Percentiles rank a stretch among this genome's conserved stretches.
phyloP scores from a whole-genome alignment of 2,888 invertebrate species.

The Trisateles emortualis region DNA sequence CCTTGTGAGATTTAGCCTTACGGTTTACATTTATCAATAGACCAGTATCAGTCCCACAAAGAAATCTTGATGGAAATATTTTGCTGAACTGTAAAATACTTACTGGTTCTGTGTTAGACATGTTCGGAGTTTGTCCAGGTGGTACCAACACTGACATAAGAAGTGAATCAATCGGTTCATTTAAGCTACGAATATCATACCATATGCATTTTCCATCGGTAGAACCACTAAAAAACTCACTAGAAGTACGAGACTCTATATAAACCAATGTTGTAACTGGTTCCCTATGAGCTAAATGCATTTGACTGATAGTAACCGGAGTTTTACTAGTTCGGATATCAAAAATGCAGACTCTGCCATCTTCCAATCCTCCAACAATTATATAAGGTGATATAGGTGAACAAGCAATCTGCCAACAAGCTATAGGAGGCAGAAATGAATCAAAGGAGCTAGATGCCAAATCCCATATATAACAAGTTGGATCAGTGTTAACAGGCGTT shows the following conservation, averaged over 20 bases:
- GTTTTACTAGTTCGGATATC: constrained; percentile 91
- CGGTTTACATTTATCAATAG: constrained; percentile 88
- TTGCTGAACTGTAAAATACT: constrained; percentile 89
- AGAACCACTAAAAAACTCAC: constrained; percentile 88
- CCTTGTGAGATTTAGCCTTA: constrained; percentile 88
- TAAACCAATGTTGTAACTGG: constrained; percentile 85
- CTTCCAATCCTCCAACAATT: constrained; percentile 62
- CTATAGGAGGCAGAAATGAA: constrained; percentile 54
- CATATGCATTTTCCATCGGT: constrained; percentile 88
- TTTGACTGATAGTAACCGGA: constrained; percentile 89
- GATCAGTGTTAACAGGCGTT: constrained; percentile 57
- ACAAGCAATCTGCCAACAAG: constrained; percentile 64
- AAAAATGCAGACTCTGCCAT: constrained; percentile 85
- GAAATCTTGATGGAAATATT: constrained; percentile 87
- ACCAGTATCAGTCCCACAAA: constrained; percentile 71
- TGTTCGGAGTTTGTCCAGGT: constrained; percentile 78
- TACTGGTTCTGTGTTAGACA: constrained; percentile 85
- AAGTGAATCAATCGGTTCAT: constrained; percentile 85
- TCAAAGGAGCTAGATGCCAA: constrained; percentile 53
- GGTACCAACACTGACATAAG: constrained; percentile 84
- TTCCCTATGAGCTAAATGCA: constrained; percentile 70
- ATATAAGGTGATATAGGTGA: constrained; percentile 54
- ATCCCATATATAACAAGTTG: constrained; percentile 89
- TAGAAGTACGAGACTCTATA: constrained; percentile 85
- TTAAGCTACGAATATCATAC: constrained; percentile 90